Evolutionary conservation across 2,797 vertebrate species (phyloP).

Genomic region (Hybognathus amarus): DNA sequence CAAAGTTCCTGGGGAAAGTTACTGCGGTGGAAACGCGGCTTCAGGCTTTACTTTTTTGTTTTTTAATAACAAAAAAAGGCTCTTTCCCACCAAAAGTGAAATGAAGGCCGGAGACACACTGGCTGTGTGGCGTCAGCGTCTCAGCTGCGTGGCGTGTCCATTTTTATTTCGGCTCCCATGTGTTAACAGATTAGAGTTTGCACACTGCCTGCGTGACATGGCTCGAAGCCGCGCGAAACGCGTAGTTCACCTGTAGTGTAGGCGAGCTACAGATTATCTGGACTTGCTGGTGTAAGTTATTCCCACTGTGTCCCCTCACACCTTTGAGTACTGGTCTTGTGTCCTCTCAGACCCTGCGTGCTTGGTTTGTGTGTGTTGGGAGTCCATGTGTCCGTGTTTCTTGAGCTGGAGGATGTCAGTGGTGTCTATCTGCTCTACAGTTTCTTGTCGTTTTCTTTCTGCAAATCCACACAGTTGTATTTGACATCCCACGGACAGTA

Average conservation of each 20-base stretch:
- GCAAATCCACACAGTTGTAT: constrained; percentile 92
- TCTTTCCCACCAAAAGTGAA: too few species aligned
- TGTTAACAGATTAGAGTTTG: too few species aligned
- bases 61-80: too few species aligned
- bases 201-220: too few species aligned
- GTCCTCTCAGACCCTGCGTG: not conserved
- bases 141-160: too few species aligned
- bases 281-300: constrained; percentile 34
- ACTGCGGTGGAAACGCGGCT: too few species aligned
- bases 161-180: too few species aligned
- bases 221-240: too few species aligned
- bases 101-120: too few species aligned
- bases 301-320: constrained; percentile 7
- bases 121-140: too few species aligned
- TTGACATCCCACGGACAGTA: constrained; percentile 95
- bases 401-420: constrained; percentile 68
- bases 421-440: constrained; percentile 82
- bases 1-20: too few species aligned
- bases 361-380: constrained; percentile 24
- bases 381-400: constrained; percentile 67
- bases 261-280: not conserved
- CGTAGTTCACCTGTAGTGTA: not conserved
- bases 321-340: not conserved
- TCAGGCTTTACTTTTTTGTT: too few species aligned
- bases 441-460: constrained; percentile 83